These are phyloP conservation scores for Acanthosoma haemorrhoidale DNA, from an alignment of 2,888 invertebrate species.

Conservation along the genomic window DNA sequence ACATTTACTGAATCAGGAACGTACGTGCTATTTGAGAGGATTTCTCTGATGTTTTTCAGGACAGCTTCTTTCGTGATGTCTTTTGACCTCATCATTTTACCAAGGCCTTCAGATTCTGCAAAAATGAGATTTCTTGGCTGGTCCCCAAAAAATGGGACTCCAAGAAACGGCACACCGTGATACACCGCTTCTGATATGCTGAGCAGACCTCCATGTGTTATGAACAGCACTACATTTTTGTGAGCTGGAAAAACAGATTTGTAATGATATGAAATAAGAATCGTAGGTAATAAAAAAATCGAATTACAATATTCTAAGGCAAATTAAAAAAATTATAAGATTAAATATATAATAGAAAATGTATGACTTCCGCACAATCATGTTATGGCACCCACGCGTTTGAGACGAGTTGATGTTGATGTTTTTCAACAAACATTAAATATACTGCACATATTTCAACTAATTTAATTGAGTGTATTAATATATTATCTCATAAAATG, in stretches of 20 bases:
- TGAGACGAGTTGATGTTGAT: no score
- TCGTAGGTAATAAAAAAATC: no score
- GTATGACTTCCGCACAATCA: no score
- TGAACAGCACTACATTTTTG: constrained; percentile 37
- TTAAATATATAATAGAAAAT: no score
- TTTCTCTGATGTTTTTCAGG: constrained; percentile 32
- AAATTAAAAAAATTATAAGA: no score
- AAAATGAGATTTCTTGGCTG: constrained; percentile 36
- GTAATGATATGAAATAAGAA: no score
- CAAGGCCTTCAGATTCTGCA: constrained; percentile 26
- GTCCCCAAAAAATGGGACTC: constrained; percentile 38
- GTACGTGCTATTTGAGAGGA: constrained; percentile 30
- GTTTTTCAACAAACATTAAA: no score
- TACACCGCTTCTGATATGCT: constrained; percentile 38
- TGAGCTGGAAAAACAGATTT: constrained; percentile 35
- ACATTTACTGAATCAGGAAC: neutral
- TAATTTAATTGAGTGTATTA: no score
- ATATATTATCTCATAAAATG: no score
- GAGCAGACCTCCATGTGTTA: constrained; percentile 39
- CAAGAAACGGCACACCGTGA: constrained; percentile 37
- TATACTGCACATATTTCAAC: no score
- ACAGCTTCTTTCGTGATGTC: constrained; percentile 31
- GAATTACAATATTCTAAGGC: no score
- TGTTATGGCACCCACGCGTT: no score
- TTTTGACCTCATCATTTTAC: constrained; percentile 14